Conservation (phyloP, 2,113 vertebrate genomes). For the Sciurus niger region DNA sequence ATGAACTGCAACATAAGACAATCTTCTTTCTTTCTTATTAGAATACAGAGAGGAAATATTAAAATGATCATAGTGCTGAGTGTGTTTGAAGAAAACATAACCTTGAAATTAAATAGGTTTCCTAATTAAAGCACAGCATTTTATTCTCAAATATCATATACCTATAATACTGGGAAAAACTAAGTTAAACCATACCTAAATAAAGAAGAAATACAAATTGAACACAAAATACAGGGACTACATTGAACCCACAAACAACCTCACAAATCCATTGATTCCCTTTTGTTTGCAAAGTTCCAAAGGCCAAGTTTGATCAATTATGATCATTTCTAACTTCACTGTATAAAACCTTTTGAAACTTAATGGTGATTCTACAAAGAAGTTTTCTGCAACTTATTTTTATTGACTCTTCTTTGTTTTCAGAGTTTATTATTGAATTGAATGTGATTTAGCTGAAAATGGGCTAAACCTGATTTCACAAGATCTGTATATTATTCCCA, state of each 20-base stretch:
- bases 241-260: neutral
- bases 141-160: neutral
- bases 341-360: constrained; percentile 40
- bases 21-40: neutral
- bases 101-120: neutral
- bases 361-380: constrained; percentile 45
- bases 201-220: neutral
- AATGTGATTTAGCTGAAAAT: constrained; percentile 70
- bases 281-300: constrained; percentile 37
- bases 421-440: constrained; percentile 56
- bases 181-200: neutral
- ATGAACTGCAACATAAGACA: neutral
- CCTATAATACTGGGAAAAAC: fast-evolving
- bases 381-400: constrained; percentile 59
- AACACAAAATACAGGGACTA: neutral
- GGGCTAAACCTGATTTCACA: constrained; percentile 75
- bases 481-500: constrained; percentile 78
- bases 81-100: neutral
- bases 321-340: constrained; percentile 10
- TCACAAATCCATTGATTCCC: neutral
- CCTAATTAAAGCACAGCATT: neutral
- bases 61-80: neutral
- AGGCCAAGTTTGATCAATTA: constrained; percentile 56
- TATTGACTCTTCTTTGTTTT: constrained; percentile 67
- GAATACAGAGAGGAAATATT: neutral